Evolutionary conservation across 30 jellyfish, hydroid and myxozoan species (phyloP), one percentile per base, ranked within the genome.

Genomic region (Mastigias papua): DNA sequence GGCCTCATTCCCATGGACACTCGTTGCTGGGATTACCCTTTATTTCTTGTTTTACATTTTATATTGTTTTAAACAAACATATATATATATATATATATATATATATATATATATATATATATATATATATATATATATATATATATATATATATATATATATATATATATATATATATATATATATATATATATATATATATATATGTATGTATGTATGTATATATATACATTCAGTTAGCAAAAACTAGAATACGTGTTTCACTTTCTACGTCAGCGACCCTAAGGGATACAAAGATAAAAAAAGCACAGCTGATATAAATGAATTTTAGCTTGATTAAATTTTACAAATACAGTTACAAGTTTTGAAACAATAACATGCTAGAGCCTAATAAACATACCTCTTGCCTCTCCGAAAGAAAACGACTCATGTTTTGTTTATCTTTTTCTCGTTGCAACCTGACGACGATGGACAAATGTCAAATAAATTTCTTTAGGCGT

Each of bases 381-480:
- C 23, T 63, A 11, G 6, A 11, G 23, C 25, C 20, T 54, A 35
- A 22, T 29, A 20, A 20, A 42, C 80, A 0, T 69, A 90, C 97
- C 66, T 78, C 87, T 83, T 76, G 88, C 46, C 97, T 74, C 51
- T 77, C 95, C 26, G 42, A 6, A 32, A 67, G 82, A 29, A 90
- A 90, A 10, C 27, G 85, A 49, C 60, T 86, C 81, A 83, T 66
- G 51, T 90, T 90, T 23, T 72, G 90, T 46, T 78, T 82, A 51
- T 82, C 92, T 75, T 83, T 78, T 54, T 90, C 97, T 69, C 97
- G 70, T 63, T 90, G 97, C 46, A 82, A 61, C 69, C 97, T 90
- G 49, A 5, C 31, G 5, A 13, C 19, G 0, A 21, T 7, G 34
- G n/a, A 25, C 28, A 73, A 73, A 0, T 49, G 17, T 35, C 33